Evolutionary conservation across 2,888 invertebrate species (phyloP), one percentile per base, ranked within the genome.

Genomic region (Neoscelio sp.): DNA sequence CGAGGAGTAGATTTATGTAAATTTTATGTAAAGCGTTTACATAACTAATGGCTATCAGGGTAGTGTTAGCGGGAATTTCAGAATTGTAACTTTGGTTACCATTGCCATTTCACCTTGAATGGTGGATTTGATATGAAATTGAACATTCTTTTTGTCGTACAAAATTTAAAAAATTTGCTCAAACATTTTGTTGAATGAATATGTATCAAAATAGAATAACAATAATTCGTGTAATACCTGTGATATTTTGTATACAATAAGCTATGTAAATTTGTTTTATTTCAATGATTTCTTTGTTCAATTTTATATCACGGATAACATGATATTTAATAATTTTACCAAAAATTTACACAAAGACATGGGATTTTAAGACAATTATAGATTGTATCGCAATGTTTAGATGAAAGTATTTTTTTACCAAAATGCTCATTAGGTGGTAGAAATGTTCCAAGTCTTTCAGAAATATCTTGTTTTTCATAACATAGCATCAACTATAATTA

Each of bases 121-220:
- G 10, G 12, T 4, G 13, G 46, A 33, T 50, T 52, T 70, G 50
- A 75, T 75, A 67, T 64, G 56, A 64, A 73, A 73, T 64, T 71
- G 52, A 71, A 71, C 60, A 33, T n/a, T 33, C 8, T 33, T 6
- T 33, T 33, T 6, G 6, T 4, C 6, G 6, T 4, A 23, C 23
- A 23, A 3, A 23, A 4, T 23, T 23, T 23, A 23, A 56, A 23
- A 23, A 4, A 18, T 3, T 56, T 33, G 56, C 58, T 70, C 58
- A 60, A 60, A 33, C 3, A 10, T 28, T 42, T 42, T 28, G 10
- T 12, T 26, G 15, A 0, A 26, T 26, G 30, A 20, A 58, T 12
- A 28, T 58, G 6, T 23, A 35, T 26, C 7, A 68, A 58, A 30
- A 50, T 20, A 60, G 26, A 5, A 26, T 26, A 26, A 26, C 3